A percentile compares a stretch with the other conserved stretches of the same genome.
Conservation (phyloP, 2,797 vertebrate species). For the Hirundo rustica region DNA sequence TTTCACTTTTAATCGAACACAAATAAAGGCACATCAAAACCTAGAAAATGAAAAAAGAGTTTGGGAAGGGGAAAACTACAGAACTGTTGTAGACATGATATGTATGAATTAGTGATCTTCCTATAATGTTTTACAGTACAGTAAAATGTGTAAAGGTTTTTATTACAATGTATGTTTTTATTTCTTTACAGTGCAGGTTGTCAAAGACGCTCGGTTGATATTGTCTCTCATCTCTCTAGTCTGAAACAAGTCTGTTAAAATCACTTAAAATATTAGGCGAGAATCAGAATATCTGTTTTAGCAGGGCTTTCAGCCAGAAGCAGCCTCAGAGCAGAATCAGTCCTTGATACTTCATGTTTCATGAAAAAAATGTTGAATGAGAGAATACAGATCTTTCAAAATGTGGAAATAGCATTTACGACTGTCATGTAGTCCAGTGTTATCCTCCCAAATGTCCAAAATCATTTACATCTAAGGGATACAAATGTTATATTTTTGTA, state of each 20-base stretch:
- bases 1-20: background rate
- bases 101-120: background rate
- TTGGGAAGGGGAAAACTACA: background rate
- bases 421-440: background rate
- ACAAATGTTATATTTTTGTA: background rate
- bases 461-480: background rate
- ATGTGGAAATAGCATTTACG: background rate
- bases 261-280: background rate
- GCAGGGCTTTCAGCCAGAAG: background rate
- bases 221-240: background rate
- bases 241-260: constrained; percentile 22
- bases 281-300: background rate
- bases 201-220: background rate
- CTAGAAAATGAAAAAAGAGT: background rate
- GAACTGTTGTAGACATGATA: background rate
- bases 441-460: background rate
- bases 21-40: background rate
- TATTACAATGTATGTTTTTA: background rate
- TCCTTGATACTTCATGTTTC: background rate
- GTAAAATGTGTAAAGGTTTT: background rate
- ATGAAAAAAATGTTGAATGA: background rate
- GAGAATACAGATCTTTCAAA: background rate
- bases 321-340: background rate
- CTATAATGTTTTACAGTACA: background rate
- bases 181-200: background rate